Conservation (phyloP, 2,888 invertebrate genomes). For the Troides aeacus region DNA sequence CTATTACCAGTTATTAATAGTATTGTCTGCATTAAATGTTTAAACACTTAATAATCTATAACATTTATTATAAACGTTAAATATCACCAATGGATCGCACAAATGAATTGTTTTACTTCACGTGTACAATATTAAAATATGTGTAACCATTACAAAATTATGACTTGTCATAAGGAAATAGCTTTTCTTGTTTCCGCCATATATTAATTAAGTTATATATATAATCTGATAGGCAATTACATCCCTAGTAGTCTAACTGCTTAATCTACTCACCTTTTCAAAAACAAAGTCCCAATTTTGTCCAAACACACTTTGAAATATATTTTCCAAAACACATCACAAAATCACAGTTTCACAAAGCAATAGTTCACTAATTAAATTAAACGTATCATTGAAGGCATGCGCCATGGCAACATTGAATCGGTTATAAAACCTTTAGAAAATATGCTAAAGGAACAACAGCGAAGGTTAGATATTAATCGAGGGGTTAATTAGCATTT, state of each 20-base stretch:
- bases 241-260: not conserved
- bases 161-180: slow-evolving; percentile 29
- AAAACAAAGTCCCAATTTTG: slow-evolving; percentile 44
- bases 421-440: slow-evolving; percentile 39
- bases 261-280: slow-evolving; percentile 46
- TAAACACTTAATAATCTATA: too few relatives aligned
- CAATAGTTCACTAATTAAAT: slow-evolving; percentile 70
- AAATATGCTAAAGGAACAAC: slow-evolving; percentile 34
- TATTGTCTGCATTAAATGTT: too few relatives aligned
- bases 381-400: slow-evolving; percentile 59
- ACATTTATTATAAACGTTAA: too few relatives aligned
- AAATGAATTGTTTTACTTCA: too few relatives aligned
- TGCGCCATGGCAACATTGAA: slow-evolving; percentile 63
- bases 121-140: too few relatives aligned
- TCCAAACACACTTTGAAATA: slow-evolving; percentile 46
- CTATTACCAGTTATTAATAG: too few relatives aligned
- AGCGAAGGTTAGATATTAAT: slow-evolving; percentile 24
- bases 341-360: slow-evolving; percentile 64
- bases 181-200: slow-evolving; percentile 27
- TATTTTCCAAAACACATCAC: slow-evolving; percentile 56
- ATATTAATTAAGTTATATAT: slow-evolving; percentile 36
- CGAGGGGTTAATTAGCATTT: slow-evolving; percentile 34
- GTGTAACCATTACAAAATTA: not conserved
- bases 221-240: not conserved
- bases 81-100: too few relatives aligned